Evolutionary conservation across 1,140 invertebrate species (phyloP).

Genomic region (Euschistus heros): DNA sequence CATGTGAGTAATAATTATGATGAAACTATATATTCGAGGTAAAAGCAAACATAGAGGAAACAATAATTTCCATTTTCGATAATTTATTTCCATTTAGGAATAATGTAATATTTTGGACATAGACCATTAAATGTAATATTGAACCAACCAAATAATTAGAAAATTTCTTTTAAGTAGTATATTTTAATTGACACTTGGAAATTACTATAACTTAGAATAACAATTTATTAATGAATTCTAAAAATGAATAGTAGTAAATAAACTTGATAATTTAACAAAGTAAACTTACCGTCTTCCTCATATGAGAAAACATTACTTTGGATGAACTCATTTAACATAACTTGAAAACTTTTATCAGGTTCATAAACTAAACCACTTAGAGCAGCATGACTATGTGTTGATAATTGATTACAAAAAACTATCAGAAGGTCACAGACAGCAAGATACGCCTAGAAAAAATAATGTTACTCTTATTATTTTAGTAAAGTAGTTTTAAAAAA

Average conservation of each 20-base stretch:
- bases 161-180: not conserved
- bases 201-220: not conserved
- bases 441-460: slow-evolving; percentile 64
- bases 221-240: not conserved
- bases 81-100: no score
- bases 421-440: slow-evolving; percentile 91
- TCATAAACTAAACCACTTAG: slow-evolving; percentile 67
- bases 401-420: slow-evolving; percentile 84
- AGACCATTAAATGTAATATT: not conserved
- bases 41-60: no score
- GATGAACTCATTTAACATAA: slow-evolving; percentile 81
- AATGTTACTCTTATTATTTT: no score
- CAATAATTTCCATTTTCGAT: no score
- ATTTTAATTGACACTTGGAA: not conserved
- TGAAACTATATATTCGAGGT: no score
- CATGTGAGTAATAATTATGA: no score
- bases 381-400: slow-evolving; percentile 42
- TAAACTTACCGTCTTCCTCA: slow-evolving; percentile 57
- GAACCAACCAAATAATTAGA: not conserved
- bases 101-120: no score
- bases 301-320: slow-evolving; percentile 88
- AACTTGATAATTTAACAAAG: not conserved
- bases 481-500: no score
- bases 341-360: slow-evolving; percentile 66
- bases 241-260: not conserved